These are phyloP conservation scores for Octopus sinensis DNA, from an alignment of 1,140 invertebrate genomes.

Conservation along the genomic window DNA sequence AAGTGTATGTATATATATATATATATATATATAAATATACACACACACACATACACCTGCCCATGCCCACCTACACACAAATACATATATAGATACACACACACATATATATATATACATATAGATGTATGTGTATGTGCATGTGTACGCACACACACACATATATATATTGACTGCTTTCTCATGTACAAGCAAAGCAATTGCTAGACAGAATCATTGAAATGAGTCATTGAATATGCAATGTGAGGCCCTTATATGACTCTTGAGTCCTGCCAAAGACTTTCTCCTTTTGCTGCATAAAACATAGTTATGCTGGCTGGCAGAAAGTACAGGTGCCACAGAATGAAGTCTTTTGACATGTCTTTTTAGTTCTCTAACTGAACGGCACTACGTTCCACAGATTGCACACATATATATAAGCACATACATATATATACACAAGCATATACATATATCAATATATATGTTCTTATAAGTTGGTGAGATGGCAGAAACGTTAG, in stretches of 20 bases:
- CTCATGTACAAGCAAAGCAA: too few relatives aligned
- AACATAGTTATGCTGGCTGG: too few relatives aligned
- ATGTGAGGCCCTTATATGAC: too few relatives aligned
- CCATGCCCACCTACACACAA: neutral
- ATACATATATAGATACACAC: neutral
- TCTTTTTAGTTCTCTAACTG: too few relatives aligned
- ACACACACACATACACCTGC: neutral
- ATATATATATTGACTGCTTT: neutral
- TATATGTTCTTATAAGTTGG: neutral
- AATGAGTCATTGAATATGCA: too few relatives aligned
- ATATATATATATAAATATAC: slow-evolving; percentile 4
- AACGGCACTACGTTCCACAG: too few relatives aligned
- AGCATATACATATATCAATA: neutral
- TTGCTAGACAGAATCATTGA: too few relatives aligned
- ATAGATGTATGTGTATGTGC: neutral
- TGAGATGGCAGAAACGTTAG: neutral
- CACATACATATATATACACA: neutral
- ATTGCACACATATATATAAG: too few relatives aligned
- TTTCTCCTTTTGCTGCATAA: too few relatives aligned
- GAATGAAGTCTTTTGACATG: too few relatives aligned
- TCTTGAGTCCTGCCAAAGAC: too few relatives aligned
- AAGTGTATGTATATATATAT: neutral
- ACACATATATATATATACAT: neutral
- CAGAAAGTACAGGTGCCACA: too few relatives aligned
- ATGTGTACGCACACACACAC: neutral